A percentile compares a stretch with the other conserved stretches of the same genome.
These are phyloP conservation scores for Tenualosa thibaudeaui DNA, from an alignment of 2,797 vertebrate genomes.

Conservation along the genomic window DNA sequence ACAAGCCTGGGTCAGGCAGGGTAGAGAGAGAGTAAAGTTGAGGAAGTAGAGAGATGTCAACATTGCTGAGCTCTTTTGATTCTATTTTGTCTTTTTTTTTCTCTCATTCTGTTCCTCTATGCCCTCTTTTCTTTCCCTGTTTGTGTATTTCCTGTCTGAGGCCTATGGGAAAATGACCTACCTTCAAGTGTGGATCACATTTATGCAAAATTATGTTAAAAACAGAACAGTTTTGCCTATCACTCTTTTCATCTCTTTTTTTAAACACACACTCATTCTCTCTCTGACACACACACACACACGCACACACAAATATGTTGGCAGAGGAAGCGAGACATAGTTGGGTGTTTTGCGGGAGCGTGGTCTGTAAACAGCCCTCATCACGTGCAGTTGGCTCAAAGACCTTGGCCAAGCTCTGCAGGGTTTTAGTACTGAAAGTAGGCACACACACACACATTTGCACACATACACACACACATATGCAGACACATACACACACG, in stretches of 20 bases:
- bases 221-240: neutral
- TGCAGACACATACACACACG: neutral
- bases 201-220: neutral
- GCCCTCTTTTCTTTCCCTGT: neutral
- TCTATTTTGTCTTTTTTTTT: slow-evolving; percentile 17
- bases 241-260: neutral
- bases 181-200: neutral
- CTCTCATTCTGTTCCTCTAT: neutral
- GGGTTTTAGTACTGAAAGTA: neutral
- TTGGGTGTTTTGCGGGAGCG: neutral
- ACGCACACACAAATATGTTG: neutral
- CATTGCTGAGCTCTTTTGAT: neutral
- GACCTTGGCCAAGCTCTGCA: neutral
- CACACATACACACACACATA: neutral
- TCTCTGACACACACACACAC: slow-evolving; percentile 8
- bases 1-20: too few relatives aligned
- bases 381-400: slow-evolving; percentile 5
- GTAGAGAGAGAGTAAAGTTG: neutral
- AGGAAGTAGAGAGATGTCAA: neutral
- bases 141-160: neutral
- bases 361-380: neutral
- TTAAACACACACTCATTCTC: neutral
- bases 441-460: neutral
- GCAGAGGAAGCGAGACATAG: neutral
- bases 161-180: neutral